phyloP scores from a whole-genome alignment of 2,797 vertebrate genomes.

The Eupleurogrammus muticus region DNA sequence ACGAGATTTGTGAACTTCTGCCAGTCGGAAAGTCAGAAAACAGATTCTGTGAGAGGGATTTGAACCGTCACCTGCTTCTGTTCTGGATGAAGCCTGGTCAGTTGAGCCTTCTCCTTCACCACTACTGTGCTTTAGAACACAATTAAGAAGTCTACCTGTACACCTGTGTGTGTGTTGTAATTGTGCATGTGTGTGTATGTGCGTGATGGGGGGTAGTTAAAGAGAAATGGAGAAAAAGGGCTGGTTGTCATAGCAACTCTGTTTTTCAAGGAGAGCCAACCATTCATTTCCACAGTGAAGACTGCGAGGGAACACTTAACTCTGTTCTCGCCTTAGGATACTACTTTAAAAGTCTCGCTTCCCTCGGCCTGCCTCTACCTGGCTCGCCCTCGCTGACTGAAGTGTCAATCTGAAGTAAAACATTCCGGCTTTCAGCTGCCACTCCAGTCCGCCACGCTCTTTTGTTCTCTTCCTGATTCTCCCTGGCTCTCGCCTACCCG shows the following conservation, averaged over 20 bases:
- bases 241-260: conserved; percentile 85
- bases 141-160: conserved; percentile 22
- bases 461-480: conserved; percentile 27
- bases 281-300: conserved; percentile 82
- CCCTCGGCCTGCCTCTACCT: conserved; percentile 41
- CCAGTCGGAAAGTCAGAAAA: too few species aligned
- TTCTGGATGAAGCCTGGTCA: neutral
- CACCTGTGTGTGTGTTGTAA: neutral
- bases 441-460: conserved; percentile 38
- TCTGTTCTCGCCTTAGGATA: conserved; percentile 81
- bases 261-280: conserved; percentile 82
- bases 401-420: conserved; percentile 63
- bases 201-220: conserved; percentile 35
- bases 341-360: conserved; percentile 73
- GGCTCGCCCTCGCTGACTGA: conserved; percentile 53
- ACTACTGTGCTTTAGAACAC: conserved; percentile 25
- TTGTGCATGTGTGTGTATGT: neutral
- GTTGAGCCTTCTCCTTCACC: conserved; percentile 29
- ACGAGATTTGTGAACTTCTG: too few species aligned
- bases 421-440: conserved; percentile 55
- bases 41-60: neutral
- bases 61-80: neutral
- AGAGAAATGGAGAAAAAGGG: conserved; percentile 76
- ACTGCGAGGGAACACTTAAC: conserved; percentile 84
- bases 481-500: conserved; percentile 11